Base-by-base conservation (phyloP, 2,888 invertebrate species). In the Netelia melanura region DNA sequence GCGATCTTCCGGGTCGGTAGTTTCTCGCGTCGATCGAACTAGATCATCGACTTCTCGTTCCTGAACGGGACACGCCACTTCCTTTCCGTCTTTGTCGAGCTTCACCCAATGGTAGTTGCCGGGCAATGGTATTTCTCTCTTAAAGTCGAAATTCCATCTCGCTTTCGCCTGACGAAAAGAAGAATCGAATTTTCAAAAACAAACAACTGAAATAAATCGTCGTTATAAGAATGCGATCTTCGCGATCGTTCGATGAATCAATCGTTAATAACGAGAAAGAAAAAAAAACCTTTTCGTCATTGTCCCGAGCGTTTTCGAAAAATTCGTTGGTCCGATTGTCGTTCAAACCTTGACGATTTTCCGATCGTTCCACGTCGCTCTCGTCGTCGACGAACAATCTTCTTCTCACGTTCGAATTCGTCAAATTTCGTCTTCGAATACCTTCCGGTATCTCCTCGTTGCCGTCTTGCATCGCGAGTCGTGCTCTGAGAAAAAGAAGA, bases 141-240 rank as follows among this genome's bases (percentile, higher is more conserved):
- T 92, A 76, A 95, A 95, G 90, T 96, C 95, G 68, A 95, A 96
- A 88, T 95, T 95, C 94, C 95, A 96, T 84, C 94, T 94, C 17
- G 91, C 88, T 54, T 90, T 93, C 10, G 94, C 94, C 88, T 94
- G 81, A 6, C 23, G 62, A 62, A 71, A 67, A 83, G 8, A 58
- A 56, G 30, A 11, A 77, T 44, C 17, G 58, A 58, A 21, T 25
- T 54, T 14, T 54, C 14, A 52, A 71, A 71, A n/a, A 58, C 2
- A 10, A 21, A 61, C 17, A 43, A 21, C 21, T 11, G 3, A 30
- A 30, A 30, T 2, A 21, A 21, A 30, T 1, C 30, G 30, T 30
- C 30, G 30, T 0, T 30, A 30, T 30, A 30, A 30, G 2, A 30
- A 3, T 30, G 3, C 3, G 30, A 30, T 30, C 30, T 30, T 3